Evolutionary conservation across 2,113 vertebrate genomes (phyloP), one percentile per base, ranked within the genome.

Genomic region (Poeciliopsis turrubarensis): DNA sequence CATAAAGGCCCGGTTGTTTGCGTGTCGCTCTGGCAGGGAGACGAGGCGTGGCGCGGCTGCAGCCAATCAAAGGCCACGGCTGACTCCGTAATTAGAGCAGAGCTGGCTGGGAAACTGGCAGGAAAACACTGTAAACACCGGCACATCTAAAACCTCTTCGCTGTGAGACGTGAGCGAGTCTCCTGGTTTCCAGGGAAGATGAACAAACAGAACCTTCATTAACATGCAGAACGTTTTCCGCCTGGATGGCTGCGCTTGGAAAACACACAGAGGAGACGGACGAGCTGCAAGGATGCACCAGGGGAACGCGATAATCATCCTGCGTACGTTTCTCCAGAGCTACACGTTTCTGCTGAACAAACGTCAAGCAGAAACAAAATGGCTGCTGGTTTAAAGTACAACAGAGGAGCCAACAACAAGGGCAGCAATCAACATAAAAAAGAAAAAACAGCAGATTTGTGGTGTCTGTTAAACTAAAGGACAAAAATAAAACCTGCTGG

Each of bases 1-100:
- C 86, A 91, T 79, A 90, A 91, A 89, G 82, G 68, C 68, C 64
- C 1, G 77, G 72, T 88, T 92, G 87, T 92, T 71, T 51, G 34
- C 34, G 27, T 37, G 22, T 74, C 15, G 54, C 61, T 70, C 68
- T 84, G 47, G 72, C 34, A 65, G 75, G 29, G 68, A 68, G 73
- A 78, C 2, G 70, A 86, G 89, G 79, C 10, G 77, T 75, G 77
- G 85, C 25, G 0, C 15, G 26, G 15, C 6, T 61, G 26, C 62
- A 61, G 67, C 87, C 90, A 86, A 83, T 84, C 63, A 67, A 60
- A 51, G 68, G n/a, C 34, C 19, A 6, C 2, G 10, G 77, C 60
- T 57, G 79, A 83, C 34, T 65, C 75, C 44, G 80, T 87, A 87
- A 93, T 91, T 86, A 86, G 80, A 75, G 79, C 70, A 47, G 22